Evolutionary conservation across 1,140 invertebrate species (phyloP).

Genomic region (Lepidurus apus): DNA sequence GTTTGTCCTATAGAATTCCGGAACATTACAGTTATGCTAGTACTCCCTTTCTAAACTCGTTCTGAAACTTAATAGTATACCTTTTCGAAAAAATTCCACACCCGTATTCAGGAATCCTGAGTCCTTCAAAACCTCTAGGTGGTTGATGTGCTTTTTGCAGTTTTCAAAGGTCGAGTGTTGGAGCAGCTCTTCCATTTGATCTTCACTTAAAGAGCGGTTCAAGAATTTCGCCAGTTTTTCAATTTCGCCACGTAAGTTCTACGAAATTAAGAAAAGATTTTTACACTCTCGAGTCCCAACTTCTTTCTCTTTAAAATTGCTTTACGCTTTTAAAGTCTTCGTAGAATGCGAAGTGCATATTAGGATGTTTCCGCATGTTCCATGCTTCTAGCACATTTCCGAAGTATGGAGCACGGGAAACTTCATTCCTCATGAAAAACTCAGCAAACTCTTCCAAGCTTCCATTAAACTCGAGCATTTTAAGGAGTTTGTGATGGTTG

Average conservation of each 20-base stretch:
- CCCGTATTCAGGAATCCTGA: slow-evolving; percentile 28
- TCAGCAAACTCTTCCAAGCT: slow-evolving; percentile 70
- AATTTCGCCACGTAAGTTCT: slow-evolving; percentile 43
- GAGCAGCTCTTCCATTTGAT: slow-evolving; percentile 37
- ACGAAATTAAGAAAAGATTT: slow-evolving; percentile 32
- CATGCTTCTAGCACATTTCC: slow-evolving; percentile 31
- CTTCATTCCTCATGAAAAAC: slow-evolving; percentile 64
- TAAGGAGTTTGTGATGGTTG: slow-evolving; percentile 64
- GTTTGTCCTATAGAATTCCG: slow-evolving; percentile 23
- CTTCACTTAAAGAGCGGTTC: slow-evolving; percentile 41
- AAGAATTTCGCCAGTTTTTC: slow-evolving; percentile 46
- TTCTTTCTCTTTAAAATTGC: background rate
- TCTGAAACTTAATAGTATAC: background rate
- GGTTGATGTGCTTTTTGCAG: slow-evolving; percentile 64
- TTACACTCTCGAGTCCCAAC: background rate
- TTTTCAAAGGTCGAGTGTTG: slow-evolving; percentile 48
- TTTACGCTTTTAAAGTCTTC: slow-evolving; percentile 35
- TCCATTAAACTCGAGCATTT: slow-evolving; percentile 64
- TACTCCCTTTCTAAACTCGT: background rate
- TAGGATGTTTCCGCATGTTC: slow-evolving; percentile 35
- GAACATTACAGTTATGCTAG: background rate
- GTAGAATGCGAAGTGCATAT: slow-evolving; percentile 36
- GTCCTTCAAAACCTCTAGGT: slow-evolving; percentile 49
- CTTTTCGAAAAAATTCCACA: slow-evolving; percentile 29
- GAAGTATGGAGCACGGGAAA: slow-evolving; percentile 48